Evolutionary conservation across 2,113 vertebrate genomes (phyloP), one percentile per base, ranked within the genome.

Genomic region (Proterorhinus semilunaris): DNA sequence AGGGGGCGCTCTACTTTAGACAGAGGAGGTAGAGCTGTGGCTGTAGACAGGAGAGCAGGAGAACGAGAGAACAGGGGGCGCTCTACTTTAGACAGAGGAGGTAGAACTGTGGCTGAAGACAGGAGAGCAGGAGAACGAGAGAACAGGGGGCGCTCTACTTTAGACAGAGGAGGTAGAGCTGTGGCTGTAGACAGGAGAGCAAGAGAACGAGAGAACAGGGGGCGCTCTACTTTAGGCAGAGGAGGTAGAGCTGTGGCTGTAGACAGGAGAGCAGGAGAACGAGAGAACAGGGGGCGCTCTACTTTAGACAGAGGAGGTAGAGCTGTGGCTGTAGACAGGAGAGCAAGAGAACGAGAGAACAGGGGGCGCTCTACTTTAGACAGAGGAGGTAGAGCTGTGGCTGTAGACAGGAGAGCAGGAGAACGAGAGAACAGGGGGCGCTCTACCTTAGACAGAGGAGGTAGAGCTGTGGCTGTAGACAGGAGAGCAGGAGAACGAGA

Each of bases 191-290:
- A 27, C 27, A 27, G 27, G 27, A n/a, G n/a, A n/a, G n/a, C n/a
- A n/a, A n/a, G n/a, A n/a, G n/a, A n/a, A n/a, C n/a, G n/a, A n/a
- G n/a, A 27, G 27, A 1, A 27, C 27, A 27, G 27, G 27, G 27
- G 27, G 27, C 1, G 27, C 27, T 27, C 27, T 27, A 27, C 27
- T 27, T 27, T 27, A 27, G 27, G 3, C 27, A 1, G 27, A 27
- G 27, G 27, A 27, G 84, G 79, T 83, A 81, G 76, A 79, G 27
- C 27, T 3, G 63, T 83, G 83, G 81, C 83, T 83, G 79, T 36
- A 15, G 13, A 16, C 52, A 9, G 16, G 17, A 17, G 53, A 1
- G 8, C 16, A 8, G 8, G 49, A n/a, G n/a, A n/a, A 50, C 53
- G 21, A 12, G 17, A 55, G 27, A 1, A 27, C 27, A 27, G 27